phyloP scores from a whole-genome alignment of 2,888 invertebrate species.

The Ephialtes manifestator region DNA sequence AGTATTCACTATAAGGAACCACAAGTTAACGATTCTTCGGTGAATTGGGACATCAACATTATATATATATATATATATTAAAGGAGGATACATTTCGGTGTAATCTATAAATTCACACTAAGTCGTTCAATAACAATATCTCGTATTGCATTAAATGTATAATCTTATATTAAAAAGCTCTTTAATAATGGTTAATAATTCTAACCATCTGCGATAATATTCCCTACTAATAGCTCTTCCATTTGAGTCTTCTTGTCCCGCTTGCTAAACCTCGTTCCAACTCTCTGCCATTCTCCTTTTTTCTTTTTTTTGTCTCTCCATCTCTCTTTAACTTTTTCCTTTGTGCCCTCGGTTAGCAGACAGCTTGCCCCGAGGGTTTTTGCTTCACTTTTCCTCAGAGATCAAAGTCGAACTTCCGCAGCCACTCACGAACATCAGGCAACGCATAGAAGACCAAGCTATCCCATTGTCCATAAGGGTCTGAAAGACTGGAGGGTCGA shows the following conservation, averaged over 20 bases:
- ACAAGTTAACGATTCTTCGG: no score
- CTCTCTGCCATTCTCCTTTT: background rate
- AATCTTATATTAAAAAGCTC: background rate
- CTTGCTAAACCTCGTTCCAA: background rate
- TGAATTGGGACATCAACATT: no score
- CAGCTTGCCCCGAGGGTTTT: constrained; percentile 1
- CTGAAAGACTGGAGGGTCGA: constrained; percentile 6
- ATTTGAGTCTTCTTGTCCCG: background rate
- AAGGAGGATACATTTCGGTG: no score
- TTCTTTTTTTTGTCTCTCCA: background rate
- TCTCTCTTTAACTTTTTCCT: constrained; percentile 15
- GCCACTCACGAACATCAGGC: background rate
- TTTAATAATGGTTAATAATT: background rate
- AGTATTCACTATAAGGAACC: no score
- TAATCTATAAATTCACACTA: no score
- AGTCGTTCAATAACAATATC: no score
- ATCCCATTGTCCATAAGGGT: constrained; percentile 1
- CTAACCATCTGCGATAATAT: background rate
- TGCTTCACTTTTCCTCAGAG: constrained; percentile 41
- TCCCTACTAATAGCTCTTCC: background rate
- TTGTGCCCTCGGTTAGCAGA: constrained; percentile 9
- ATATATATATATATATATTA: no score
- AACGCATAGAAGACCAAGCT: constrained; percentile 1
- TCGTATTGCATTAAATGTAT: background rate
- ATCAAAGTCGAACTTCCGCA: constrained; percentile 53